These are phyloP conservation scores for Characodon lateralis DNA, from an alignment of 2,797 vertebrate genomes.

Conservation along the genomic window DNA sequence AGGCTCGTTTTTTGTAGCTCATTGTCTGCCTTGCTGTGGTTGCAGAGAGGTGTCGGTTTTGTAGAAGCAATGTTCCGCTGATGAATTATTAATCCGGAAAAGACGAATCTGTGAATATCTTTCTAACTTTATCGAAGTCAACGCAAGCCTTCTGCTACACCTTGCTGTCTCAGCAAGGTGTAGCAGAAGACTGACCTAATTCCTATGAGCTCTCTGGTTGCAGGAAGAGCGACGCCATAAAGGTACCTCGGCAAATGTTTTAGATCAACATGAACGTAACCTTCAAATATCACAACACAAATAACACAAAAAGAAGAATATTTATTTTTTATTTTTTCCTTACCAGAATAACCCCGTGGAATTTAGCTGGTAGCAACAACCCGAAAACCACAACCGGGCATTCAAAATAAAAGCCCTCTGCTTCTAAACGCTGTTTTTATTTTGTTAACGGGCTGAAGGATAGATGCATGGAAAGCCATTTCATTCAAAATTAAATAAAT, in stretches of 20 bases:
- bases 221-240: not conserved
- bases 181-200: not conserved
- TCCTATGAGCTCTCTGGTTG: not conserved
- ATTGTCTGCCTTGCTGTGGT: too few relatives aligned
- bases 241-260: not conserved
- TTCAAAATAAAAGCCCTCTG: slow-evolving; percentile 2
- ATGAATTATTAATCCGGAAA: too few relatives aligned
- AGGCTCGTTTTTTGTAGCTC: too few relatives aligned
- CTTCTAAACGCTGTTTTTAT: not conserved
- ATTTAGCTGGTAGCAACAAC: not conserved
- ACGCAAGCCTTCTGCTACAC: not conserved
- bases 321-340: not conserved
- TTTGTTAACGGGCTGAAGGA: not conserved
- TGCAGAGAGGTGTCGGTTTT: too few relatives aligned
- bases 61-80: too few relatives aligned
- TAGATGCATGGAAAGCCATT: not conserved
- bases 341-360: not conserved
- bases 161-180: not conserved
- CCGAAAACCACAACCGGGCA: not conserved
- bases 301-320: not conserved
- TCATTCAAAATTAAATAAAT: too few relatives aligned
- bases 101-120: too few relatives aligned
- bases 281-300: not conserved
- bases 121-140: too few relatives aligned
- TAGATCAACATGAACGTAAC: not conserved